phyloP scores from a whole-genome alignment of 2,797 vertebrate species.

The Lutjanus argentimaculatus region DNA sequence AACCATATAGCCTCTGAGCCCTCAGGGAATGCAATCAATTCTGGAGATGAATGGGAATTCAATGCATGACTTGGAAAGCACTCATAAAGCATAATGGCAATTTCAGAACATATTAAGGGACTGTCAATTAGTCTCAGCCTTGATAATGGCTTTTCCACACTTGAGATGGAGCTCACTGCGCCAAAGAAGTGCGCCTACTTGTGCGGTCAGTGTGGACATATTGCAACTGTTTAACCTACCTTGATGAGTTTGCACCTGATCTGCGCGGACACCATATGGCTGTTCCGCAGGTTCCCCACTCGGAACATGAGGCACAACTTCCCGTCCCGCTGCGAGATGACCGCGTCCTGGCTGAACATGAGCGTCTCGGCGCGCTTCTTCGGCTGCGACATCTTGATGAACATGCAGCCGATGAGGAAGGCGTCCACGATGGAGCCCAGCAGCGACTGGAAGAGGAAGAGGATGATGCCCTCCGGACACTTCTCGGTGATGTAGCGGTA shows the following conservation, averaged over 20 bases:
- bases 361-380: slow-evolving; percentile 95
- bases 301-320: slow-evolving; percentile 95
- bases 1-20: slow-evolving; percentile 14
- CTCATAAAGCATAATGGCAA: slow-evolving; percentile 59
- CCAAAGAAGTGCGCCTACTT: slow-evolving; percentile 1
- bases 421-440: slow-evolving; percentile 94
- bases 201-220: no score
- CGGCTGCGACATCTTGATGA: slow-evolving; percentile 97
- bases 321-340: slow-evolving; percentile 92
- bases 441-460: slow-evolving; percentile 94
- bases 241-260: slow-evolving; percentile 96
- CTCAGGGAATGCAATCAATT: slow-evolving; percentile 46
- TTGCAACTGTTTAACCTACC: slow-evolving; percentile 77
- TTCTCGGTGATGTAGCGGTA: slow-evolving; percentile 94
- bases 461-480: slow-evolving; percentile 92
- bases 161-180: slow-evolving; percentile 24
- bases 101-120: slow-evolving; percentile 47
- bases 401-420: slow-evolving; percentile 96
- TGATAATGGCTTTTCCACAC: slow-evolving; percentile 17
- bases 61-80: slow-evolving; percentile 63
- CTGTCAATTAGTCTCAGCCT: slow-evolving; percentile 26
- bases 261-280: slow-evolving; percentile 96
- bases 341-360: slow-evolving; percentile 93
- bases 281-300: slow-evolving; percentile 94
- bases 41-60: slow-evolving; percentile 60